Percentiles rank a stretch among this genome's conserved stretches.
These are phyloP conservation scores for Notolepis coatsorum DNA, from an alignment of 2,797 vertebrate genomes.

Conservation along the genomic window DNA sequence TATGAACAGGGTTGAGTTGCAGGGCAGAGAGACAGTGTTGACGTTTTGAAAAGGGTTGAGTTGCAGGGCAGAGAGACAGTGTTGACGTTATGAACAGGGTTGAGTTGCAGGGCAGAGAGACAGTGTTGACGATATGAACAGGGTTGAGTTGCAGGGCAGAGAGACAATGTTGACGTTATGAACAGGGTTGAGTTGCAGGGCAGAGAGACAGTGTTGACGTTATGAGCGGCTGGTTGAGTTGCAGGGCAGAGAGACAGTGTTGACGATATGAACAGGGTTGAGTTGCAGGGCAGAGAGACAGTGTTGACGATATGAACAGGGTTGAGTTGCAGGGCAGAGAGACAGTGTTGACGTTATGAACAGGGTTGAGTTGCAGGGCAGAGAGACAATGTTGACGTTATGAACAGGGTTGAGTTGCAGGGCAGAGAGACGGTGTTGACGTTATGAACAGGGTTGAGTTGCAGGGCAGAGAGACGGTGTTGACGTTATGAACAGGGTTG, in stretches of 20 bases:
- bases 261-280: slow-evolving; percentile 48
- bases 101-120: slow-evolving; percentile 58
- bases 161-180: slow-evolving; percentile 53
- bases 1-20: slow-evolving; percentile 47
- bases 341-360: slow-evolving; percentile 51
- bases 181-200: slow-evolving; percentile 54
- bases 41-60: slow-evolving; percentile 49
- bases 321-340: slow-evolving; percentile 60
- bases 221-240: slow-evolving; percentile 46
- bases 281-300: slow-evolving; percentile 56
- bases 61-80: slow-evolving; percentile 56
- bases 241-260: slow-evolving; percentile 56
- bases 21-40: slow-evolving; percentile 56
- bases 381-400: slow-evolving; percentile 55
- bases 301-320: slow-evolving; percentile 48
- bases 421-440: slow-evolving; percentile 57
- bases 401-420: slow-evolving; percentile 52
- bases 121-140: slow-evolving; percentile 49
- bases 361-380: slow-evolving; percentile 57
- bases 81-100: slow-evolving; percentile 49
- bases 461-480: slow-evolving; percentile 56
- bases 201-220: slow-evolving; percentile 58
- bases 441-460: slow-evolving; percentile 50
- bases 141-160: slow-evolving; percentile 58
- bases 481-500: slow-evolving; percentile 48